Base-by-base conservation (phyloP, 2,797 vertebrate species). In the Periparus ater region DNA sequence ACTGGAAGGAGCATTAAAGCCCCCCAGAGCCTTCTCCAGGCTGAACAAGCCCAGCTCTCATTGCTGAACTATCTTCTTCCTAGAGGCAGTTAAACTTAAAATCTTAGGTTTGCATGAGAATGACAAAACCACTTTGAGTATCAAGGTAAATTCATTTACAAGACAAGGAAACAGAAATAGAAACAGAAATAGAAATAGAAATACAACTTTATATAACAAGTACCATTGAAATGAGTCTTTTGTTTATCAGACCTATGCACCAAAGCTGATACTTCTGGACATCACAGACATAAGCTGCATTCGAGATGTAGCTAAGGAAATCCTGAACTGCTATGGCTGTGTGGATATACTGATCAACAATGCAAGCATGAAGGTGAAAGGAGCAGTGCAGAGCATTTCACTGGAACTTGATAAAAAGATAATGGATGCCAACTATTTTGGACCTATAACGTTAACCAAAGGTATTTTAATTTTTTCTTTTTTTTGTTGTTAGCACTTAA, bases 371-470 rank as follows among this genome's bases (percentile, higher is more conserved):
- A 99, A 99, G 96, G 93, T 99, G 92, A 99, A 99, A 88, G 99
- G 98, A 20, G 98, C 98, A 2, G 98, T 98, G 38, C 99, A 99
- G 88, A 98, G 98, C 61, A 97, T 99, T 72, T 98, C 99, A 17
- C 94, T 99, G 96, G 98, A 99, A n/a, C 96, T 98, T 55, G 99
- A 99, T 97, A 99, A 98, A 97, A 99, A 98, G 94, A 98, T 99
- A 91, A 99, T 99, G 99, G 99, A 99, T 54, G 98, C 98, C 81
- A 99, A 99, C 94, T 99, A 99, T 96, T 99, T 99, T 55, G 99
- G 99, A 26, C 99, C 99, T 77, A 98, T 99, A 97, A 98, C 98
- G 26, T 95, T 99, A 96, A 98, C 98, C 55, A 99, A 99, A 99
- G 99, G 99, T 99, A 97, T 75, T 55, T 44, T 60, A n/a, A 34